Conservation (phyloP, 2,113 vertebrate genomes). For the Rutilus rutilus region DNA sequence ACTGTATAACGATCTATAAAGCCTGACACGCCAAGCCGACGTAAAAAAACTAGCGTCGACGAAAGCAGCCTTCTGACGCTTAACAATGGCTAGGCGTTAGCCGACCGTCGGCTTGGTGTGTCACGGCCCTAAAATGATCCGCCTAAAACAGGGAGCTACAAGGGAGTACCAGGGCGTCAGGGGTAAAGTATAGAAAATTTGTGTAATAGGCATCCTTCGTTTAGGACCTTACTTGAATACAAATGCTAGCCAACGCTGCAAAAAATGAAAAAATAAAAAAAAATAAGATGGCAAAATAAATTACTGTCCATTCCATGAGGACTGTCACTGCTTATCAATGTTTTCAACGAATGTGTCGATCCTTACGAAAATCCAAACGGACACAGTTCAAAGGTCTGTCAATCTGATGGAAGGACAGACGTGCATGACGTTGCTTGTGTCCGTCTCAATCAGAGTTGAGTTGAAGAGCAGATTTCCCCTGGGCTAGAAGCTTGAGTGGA, state of each 20-base stretch:
- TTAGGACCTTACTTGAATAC: not conserved
- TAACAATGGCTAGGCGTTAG: too few species aligned
- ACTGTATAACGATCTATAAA: not conserved
- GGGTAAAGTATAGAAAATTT: not conserved
- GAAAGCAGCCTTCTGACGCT: too few species aligned
- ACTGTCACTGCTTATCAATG: slow-evolving; percentile 18
- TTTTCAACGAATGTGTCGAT: slow-evolving; percentile 14
- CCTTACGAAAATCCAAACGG: slow-evolving; percentile 52
- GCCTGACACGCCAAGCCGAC: too few species aligned
- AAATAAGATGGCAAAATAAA: slow-evolving; percentile 14
- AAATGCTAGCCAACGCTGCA: not conserved
- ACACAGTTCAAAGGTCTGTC: slow-evolving; percentile 27
- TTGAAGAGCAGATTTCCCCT: slow-evolving; percentile 61
- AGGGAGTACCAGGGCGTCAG: not conserved
- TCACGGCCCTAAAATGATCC: not conserved
- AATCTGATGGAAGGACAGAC: slow-evolving; percentile 47
- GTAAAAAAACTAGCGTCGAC: too few species aligned
- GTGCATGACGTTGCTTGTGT: slow-evolving; percentile 30
- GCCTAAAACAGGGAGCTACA: not conserved
- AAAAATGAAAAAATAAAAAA: not conserved
- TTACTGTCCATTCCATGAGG: not conserved
- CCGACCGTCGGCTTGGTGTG: too few species aligned
- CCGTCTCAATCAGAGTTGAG: slow-evolving; percentile 53
- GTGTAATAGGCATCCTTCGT: too few species aligned
- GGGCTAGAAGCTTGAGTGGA: not conserved